Evolutionary conservation across 2,113 vertebrate genomes (phyloP).

Genomic region (Eurystomus gularis): DNA sequence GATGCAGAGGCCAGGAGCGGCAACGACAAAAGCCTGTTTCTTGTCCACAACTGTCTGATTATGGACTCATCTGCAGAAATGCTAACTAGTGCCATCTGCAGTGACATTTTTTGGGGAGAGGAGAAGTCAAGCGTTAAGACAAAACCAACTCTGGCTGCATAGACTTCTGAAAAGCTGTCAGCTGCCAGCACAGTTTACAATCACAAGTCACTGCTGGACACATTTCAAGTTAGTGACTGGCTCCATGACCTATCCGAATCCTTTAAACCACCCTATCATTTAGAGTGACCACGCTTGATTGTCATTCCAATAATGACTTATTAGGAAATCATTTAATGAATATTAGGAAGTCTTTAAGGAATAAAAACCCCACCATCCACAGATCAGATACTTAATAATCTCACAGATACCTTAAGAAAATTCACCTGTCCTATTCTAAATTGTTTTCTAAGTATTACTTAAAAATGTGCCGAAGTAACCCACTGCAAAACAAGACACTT

Average conservation of each 20-base stretch:
- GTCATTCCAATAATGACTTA: background rate
- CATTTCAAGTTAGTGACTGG: background rate
- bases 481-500: background rate
- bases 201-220: background rate
- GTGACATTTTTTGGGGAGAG: background rate
- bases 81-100: background rate
- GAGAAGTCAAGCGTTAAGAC: background rate
- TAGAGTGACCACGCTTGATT: background rate
- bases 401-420: background rate
- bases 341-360: background rate
- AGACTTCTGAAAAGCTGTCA: conserved; percentile 1
- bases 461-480: background rate
- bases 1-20: background rate
- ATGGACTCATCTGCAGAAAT: background rate
- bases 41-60: background rate
- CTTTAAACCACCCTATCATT: background rate
- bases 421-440: background rate
- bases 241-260: background rate
- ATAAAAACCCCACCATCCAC: background rate
- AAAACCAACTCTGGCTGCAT: background rate
- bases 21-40: background rate
- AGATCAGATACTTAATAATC: background rate
- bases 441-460: background rate
- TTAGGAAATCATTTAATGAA: background rate
- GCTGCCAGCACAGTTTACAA: background rate